Base-by-base conservation (phyloP, 2,113 vertebrate species). In the Bubo bubo region DNA sequence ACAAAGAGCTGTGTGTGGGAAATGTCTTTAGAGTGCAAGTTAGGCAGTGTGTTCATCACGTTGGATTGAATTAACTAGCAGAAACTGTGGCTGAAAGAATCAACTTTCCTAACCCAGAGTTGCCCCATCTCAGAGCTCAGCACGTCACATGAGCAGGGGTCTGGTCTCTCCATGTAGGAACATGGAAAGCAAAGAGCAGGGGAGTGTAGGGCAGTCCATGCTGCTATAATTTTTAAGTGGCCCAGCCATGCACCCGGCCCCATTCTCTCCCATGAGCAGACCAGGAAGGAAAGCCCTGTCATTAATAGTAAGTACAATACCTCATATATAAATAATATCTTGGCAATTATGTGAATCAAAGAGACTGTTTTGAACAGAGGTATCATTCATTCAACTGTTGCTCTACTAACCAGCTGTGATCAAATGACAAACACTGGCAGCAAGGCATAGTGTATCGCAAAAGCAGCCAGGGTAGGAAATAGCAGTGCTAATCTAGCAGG, bases 401-500 rank as follows among this genome's bases (percentile, higher is more conserved):
- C 86, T 92, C 53, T n/a, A 32, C 75, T 81, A 87, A 84, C 76
- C 49, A 75, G 71, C 86, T 85, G n/a, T 24, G 93, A 89, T 94
- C 77, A 47, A 81, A 93, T 94, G 89, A 82, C 96, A 86, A 83
- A 64, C 60, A 23, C 70, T 94, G 89, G 89, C 94, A 94, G 18
- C 35, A 81, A 91, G 70, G 59, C 53, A 60, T 3, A 35, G 60
- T 8, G 10, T 75, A 82, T 88, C 74, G 37, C 87, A 55, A 55
- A 85, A 76, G 30, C 81, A 87, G 86, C 67, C 89, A 76, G 84
- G 1, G 43, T 50, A 95, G 89, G 91, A 97, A 97, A 94, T 90
- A 91, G 94, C 91, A 79, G 59, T 35, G 67, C 84, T 96, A 94
- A 79, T 93, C 85, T 96, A 86, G 86, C 93, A 94, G 89, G 80